Percentiles rank a stretch among this genome's conserved stretches.
Conservation (phyloP, 1,140 invertebrate species). For the Euura saliciscinereae region DNA sequence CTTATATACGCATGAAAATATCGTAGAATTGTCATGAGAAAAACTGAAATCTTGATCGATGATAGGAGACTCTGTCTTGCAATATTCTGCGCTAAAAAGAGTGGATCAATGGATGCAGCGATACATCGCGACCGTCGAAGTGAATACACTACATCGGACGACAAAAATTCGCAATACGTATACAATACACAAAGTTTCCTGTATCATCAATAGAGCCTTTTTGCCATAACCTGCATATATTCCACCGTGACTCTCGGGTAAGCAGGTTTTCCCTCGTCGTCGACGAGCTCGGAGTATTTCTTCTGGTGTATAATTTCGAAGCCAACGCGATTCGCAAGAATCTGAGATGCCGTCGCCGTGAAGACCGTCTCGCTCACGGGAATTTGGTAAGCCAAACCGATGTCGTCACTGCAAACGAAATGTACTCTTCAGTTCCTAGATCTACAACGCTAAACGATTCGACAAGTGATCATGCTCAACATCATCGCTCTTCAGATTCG, state of each 20-base stretch:
- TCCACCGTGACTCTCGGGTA: conserved; percentile 24
- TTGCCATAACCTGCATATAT: conserved; percentile 32
- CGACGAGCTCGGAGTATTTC: conserved; percentile 22
- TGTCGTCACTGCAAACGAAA: conserved; percentile 24
- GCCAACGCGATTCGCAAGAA: conserved; percentile 27
- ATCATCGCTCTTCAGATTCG: neutral
- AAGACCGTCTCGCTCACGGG: conserved; percentile 33
- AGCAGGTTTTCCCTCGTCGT: conserved; percentile 23
- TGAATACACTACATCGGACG: too few relatives aligned
- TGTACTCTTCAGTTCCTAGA: neutral
- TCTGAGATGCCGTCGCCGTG: conserved; percentile 31
- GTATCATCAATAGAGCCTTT: conserved; percentile 21
- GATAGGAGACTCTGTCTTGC: too few relatives aligned
- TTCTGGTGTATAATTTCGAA: conserved; percentile 21
- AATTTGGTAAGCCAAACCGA: conserved; percentile 31
- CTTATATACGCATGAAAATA: too few relatives aligned
- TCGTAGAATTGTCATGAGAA: too few relatives aligned
- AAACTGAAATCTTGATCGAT: too few relatives aligned
- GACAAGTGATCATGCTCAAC: neutral
- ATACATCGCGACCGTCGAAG: too few relatives aligned
- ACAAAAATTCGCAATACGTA: too few relatives aligned
- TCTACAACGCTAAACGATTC: neutral
- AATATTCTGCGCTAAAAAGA: too few relatives aligned
- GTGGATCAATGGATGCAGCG: too few relatives aligned
- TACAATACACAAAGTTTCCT: too few relatives aligned